Evolutionary conservation across 53 echinoderm and acorn worm species (phyloP), one percentile per base, ranked within the genome.

Genomic region (Apostichopus leukothele): DNA sequence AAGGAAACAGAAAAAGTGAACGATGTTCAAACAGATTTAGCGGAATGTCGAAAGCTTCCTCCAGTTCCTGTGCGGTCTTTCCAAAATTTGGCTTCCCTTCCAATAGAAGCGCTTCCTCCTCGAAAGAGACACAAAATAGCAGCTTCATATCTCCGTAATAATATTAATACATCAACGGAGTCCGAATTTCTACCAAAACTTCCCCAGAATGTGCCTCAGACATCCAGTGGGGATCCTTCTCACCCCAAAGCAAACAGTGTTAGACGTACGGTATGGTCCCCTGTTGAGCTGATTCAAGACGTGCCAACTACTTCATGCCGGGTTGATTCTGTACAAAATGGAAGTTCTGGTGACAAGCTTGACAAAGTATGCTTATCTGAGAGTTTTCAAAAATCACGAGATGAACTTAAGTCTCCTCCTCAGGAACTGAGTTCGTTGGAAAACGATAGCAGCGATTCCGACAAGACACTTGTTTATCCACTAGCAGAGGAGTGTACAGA

Each of bases 391-490:
- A 57, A 57, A 10, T 9, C 57, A 10, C 7, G 57, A 57, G 7
- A 57, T 57, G 57, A 57, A 5, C 10, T 10, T 7, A 57, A 10
- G 7, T 57, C 18, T 5, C 18, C 71, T 71, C 20, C 6, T 71
- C 39, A 39, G 39, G 71, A 71, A 71, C 16, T 18, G 6, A n/a
- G 21, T n/a, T 5, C 18, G 71, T 5, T 76, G 5, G 85, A 27
- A 39, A 85, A 85, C 14, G 85, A 85, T 13, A 67, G 85, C 67
- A 85, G 85, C 50, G 85, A 85, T 60, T 85, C 85, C 12, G 85
- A 85, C 6, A 66, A 85, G 68, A 85, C 85, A 18, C 22, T 66
- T 67, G 18, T 85, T 5, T 85, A 85, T 66, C 85, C 85, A 9
- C 67, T 85, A 16, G 66, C 19, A 5, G 63, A 85, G 2, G 85